Conservation (phyloP, 2,797 vertebrate genomes). For the Scolopax rusticola region DNA sequence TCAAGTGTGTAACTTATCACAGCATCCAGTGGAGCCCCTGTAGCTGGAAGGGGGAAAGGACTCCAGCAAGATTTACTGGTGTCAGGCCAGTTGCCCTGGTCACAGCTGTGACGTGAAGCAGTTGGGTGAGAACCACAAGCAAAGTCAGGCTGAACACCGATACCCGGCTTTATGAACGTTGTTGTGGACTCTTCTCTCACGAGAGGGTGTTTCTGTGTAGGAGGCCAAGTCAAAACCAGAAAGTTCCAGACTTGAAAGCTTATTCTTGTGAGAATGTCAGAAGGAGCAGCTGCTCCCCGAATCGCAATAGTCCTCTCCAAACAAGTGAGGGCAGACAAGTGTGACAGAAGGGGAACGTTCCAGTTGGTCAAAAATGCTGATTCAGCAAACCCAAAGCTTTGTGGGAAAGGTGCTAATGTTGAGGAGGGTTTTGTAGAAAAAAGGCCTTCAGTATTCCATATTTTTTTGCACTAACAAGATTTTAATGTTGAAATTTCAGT, state of each 20-base stretch:
- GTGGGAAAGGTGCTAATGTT: fast-evolving
- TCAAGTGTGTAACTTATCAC: neutral
- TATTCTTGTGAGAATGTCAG: neutral
- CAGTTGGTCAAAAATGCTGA: neutral
- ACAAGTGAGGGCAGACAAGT: neutral
- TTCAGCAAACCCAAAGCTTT: neutral
- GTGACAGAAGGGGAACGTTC: neutral
- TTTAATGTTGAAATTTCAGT: neutral
- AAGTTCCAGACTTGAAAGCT: neutral
- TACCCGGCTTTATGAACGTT: neutral
- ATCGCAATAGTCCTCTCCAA: neutral
- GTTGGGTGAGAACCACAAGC: neutral
- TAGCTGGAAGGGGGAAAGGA: neutral
- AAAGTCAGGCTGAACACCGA: neutral
- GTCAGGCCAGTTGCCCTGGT: neutral
- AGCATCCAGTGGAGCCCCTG: fast-evolving
- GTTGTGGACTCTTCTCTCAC: neutral
- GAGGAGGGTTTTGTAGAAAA: neutral
- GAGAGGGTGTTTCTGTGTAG: neutral
- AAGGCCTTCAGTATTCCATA: neutral
- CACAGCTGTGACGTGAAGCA: fast-evolving
- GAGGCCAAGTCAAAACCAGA: neutral
- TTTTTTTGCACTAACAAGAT: neutral
- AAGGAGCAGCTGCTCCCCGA: fast-evolving
- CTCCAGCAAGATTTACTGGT: fast-evolving